These are phyloP conservation scores for Vultur gryphus DNA, from an alignment of 2,797 vertebrate genomes.

Conservation along the genomic window DNA sequence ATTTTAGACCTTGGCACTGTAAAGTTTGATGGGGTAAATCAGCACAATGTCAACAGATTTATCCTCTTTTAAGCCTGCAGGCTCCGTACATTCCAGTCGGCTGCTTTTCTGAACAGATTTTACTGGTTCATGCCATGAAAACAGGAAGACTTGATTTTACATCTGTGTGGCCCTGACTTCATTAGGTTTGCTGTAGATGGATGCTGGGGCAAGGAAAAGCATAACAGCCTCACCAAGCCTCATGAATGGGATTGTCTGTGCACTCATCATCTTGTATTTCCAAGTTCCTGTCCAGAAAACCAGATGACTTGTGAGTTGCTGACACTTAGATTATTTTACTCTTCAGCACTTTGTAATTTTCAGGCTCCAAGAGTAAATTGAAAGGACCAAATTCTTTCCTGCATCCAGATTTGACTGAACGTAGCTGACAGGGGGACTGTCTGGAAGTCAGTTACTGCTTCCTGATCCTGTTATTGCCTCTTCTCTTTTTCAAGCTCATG, in stretches of 20 bases:
- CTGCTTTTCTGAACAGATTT: background rate
- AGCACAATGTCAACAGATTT: background rate
- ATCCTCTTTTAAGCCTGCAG: background rate
- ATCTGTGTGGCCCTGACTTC: background rate
- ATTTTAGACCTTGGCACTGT: background rate
- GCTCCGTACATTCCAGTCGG: fast-evolving
- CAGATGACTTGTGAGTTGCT: background rate
- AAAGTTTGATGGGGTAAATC: background rate
- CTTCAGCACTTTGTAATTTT: background rate
- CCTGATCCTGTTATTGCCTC: background rate
- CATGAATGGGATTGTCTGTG: background rate
- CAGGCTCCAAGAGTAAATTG: background rate
- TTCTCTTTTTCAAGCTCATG: background rate
- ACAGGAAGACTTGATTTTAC: background rate
- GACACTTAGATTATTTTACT: background rate
- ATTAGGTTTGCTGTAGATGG: background rate
- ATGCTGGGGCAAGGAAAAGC: background rate
- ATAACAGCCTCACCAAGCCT: background rate
- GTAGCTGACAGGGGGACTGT: background rate
- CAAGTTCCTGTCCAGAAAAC: background rate
- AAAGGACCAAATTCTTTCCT: background rate
- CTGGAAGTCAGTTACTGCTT: background rate
- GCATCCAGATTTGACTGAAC: background rate
- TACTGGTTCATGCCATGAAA: background rate
- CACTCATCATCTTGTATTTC: background rate